Base-by-base conservation (phyloP, 2,888 invertebrate genomes). In the Drosophila rubida region DNA sequence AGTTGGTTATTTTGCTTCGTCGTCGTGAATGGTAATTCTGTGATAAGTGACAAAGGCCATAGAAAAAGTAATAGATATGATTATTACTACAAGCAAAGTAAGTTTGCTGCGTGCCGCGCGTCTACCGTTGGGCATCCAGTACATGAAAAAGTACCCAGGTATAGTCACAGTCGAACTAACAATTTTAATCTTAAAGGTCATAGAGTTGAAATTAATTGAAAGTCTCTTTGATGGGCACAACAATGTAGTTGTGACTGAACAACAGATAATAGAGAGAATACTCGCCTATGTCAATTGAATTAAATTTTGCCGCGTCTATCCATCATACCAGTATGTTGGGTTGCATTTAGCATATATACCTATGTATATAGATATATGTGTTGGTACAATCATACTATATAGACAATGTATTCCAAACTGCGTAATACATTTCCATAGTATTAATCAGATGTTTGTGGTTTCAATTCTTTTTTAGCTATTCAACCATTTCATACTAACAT, bases 401-500 rank as follows among this genome's bases (percentile, higher is more conserved):
- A n/a, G 4, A 7, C 14, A 42, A 35, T 53, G 8, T 14, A 37
- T 44, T 9, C 22, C 9, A 13, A 35, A 77, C 73, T 77, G 76
- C 80, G 79, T 79, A 75, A 35, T 78, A 45, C 4, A 25, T 41
- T 14, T 32, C 53, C 30, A 65, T 60, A 51, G 25, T 25, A 25
- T 44, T 27, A 19, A 50, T 6, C 27, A 39, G 46, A 42, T 59
- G 23, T 65, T 55, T 54, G 32, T 50, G 1, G 19, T 58, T 59
- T 42, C 4, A 4, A 19, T 46, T 49, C 30, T 22, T 59, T 44
- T 49, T 23, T 58, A 80, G 86, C 69, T 35, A 6, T 67, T 67
- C 75, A 76, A 55, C 69, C 64, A 13, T 54, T 82, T 22, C 73
- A 82, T 35, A 80, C 78, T 8, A 86, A 61, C 27, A 46, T 64